Conservation (phyloP, 1,140 invertebrate genomes). For the Bombyx mori region DNA sequence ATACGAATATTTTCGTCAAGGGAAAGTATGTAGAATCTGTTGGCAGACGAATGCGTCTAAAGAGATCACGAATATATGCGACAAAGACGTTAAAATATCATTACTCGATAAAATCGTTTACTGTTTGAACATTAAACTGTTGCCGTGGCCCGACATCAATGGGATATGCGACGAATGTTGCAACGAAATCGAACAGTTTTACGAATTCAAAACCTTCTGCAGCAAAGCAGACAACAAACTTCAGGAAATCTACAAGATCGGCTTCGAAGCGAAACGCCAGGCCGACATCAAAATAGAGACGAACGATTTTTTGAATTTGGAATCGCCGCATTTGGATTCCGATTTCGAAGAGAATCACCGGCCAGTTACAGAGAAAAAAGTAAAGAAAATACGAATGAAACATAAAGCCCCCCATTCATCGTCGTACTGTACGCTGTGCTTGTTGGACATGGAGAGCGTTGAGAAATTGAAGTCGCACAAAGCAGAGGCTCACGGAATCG, state of each 20-base stretch:
- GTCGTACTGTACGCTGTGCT: constrained; percentile 48
- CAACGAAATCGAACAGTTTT: constrained; percentile 33
- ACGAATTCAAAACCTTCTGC: constrained; percentile 40
- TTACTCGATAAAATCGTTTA: constrained; percentile 32
- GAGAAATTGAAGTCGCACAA: constrained; percentile 37
- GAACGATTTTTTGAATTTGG: constrained; percentile 7
- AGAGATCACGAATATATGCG: constrained; percentile 19
- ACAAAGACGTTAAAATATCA: constrained; percentile 8
- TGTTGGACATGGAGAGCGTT: constrained; percentile 27
- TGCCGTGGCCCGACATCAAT: constrained; percentile 18
- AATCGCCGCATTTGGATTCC: constrained; percentile 6
- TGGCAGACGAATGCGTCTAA: constrained; percentile 32
- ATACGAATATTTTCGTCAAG: constrained; percentile 46
- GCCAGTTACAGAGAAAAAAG: constrained; percentile 7
- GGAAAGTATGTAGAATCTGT: constrained; percentile 46
- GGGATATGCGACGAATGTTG: constrained; percentile 37
- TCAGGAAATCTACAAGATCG: constrained; percentile 24
- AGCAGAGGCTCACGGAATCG: constrained; percentile 37
- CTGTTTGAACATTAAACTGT: constrained; percentile 41
- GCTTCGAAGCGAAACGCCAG: constrained; percentile 10
- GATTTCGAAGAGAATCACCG: constrained; percentile 8
- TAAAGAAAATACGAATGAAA: constrained; percentile 19
- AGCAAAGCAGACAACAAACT: constrained; percentile 35
- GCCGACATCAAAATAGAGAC: constrained; percentile 18
- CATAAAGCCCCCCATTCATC: constrained; percentile 32